These are phyloP conservation scores for Podarcis lilfordi DNA, from an alignment of 2,797 vertebrate genomes.

Conservation along the genomic window DNA sequence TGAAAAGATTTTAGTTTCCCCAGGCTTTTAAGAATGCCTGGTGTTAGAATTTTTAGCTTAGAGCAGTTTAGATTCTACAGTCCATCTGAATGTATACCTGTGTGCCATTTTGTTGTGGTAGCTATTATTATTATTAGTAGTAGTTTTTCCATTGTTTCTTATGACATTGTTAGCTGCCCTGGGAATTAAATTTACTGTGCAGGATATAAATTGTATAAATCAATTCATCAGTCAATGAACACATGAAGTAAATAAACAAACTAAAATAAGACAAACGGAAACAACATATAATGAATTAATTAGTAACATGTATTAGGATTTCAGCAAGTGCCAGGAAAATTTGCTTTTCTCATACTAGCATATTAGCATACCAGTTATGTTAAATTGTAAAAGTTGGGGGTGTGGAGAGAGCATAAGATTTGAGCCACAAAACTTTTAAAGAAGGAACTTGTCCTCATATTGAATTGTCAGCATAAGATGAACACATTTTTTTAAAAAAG, in stretches of 20 bases:
- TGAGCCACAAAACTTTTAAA: not conserved
- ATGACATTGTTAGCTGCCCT: too few species aligned
- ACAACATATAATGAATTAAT: not conserved
- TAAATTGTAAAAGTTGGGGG: not conserved
- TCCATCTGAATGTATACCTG: too few species aligned
- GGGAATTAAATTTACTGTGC: too few species aligned
- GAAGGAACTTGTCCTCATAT: not conserved
- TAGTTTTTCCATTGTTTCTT: too few species aligned
- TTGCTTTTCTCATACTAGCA: not conserved
- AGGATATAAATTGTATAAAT: too few species aligned
- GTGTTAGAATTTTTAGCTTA: too few species aligned
- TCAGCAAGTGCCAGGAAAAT: constrained; percentile 19
- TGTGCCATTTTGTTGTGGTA: too few species aligned
- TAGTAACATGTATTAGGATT: not conserved
- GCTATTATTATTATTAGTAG: too few species aligned
- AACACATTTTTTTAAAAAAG: not conserved
- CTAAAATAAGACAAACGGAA: not conserved
- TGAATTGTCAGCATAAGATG: not conserved
- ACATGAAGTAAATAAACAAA: not conserved
- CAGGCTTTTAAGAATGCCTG: too few species aligned
- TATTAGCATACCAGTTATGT: not conserved
- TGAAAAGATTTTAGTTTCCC: too few species aligned
- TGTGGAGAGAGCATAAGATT: not conserved
- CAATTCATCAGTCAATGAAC: too few species aligned
- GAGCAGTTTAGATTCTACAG: too few species aligned